Percentiles rank a stretch among this genome's conserved stretches.
These are phyloP conservation scores for Steromphala cineraria DNA, from an alignment of 2,888 invertebrate genomes.

Conservation along the genomic window DNA sequence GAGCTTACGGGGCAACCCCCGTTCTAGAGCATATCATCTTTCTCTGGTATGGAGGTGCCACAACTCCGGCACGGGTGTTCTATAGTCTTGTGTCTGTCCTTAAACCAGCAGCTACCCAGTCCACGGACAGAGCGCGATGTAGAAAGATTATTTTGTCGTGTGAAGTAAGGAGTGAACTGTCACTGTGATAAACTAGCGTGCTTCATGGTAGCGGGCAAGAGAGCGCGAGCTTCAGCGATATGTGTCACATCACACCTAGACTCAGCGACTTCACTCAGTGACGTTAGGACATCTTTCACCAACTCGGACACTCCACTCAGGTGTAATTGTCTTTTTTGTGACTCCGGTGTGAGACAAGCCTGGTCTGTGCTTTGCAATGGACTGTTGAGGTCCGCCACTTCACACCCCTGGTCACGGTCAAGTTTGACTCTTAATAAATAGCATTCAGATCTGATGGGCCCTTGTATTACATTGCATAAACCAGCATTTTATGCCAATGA, in stretches of 20 bases:
- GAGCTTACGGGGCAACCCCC: background rate
- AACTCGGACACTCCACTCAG: background rate
- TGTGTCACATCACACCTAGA: background rate
- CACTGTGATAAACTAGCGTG: background rate
- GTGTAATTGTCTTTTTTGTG: background rate
- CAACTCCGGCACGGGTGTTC: background rate
- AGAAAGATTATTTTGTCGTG: too few species aligned
- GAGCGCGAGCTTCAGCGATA: background rate
- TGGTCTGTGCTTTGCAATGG: too few species aligned
- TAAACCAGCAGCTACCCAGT: too few species aligned
- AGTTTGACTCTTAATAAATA: background rate
- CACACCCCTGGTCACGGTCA: too few species aligned
- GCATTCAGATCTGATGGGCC: background rate
- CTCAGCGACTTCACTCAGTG: background rate
- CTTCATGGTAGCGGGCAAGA: background rate
- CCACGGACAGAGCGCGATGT: too few species aligned
- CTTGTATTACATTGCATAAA: slow-evolving; percentile 7
- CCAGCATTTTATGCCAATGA: background rate
- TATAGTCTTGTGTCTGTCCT: too few species aligned
- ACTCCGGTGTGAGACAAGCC: background rate
- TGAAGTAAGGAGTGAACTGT: background rate
- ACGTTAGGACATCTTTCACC: background rate
- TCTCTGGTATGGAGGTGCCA: slow-evolving; percentile 8
- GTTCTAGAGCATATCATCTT: background rate
- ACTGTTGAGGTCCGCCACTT: too few species aligned